Base-by-base conservation (phyloP, 1,140 invertebrate species). In the Ladona fulva region DNA sequence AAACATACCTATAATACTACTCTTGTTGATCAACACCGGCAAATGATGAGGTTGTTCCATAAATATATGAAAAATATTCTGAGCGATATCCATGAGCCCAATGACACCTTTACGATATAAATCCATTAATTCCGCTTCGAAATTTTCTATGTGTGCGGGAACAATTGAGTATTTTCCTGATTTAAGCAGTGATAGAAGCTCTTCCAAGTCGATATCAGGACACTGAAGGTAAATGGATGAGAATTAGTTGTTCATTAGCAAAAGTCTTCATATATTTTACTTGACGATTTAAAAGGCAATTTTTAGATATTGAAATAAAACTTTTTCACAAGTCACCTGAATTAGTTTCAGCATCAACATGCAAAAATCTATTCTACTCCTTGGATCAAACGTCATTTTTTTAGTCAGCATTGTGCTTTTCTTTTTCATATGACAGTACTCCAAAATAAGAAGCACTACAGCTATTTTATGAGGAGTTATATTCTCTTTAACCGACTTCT, bases 191-290 rank as follows among this genome's bases (percentile, higher is more conserved):
- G 84, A 83, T 77, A 88, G 83, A 0, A 92, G 82, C 37, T 89
- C 86, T 42, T 84, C 84, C 75, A 92, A 85, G 25, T 88, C 86
- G 84, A 93, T 86, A 84, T 94, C 92, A 59, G 91, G 88, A 77
- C 86, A 87, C 87, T 89, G 81, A 81, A 83, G 81, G 80, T 77
- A 77, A 74, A 77, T 75, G 29, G 8, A 37, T 37, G 29, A 37
- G 3, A 37, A 37, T 37, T 37, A 37, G 29, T 5, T 37, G 8
- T 8, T 37, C 8, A n/a, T n/a, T n/a, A n/a, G n/a, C n/a, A n/a
- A n/a, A n/a, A n/a, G n/a, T n/a, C n/a, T n/a, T n/a, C n/a, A n/a
- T n/a, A n/a, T n/a, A n/a, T n/a, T n/a, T n/a, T n/a, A n/a, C n/a
- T n/a, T n/a, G n/a, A n/a, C n/a, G n/a, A n/a, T n/a, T n/a, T n/a